phyloP scores from a whole-genome alignment of 2,888 invertebrate species.

The Lasioglossum morio region DNA sequence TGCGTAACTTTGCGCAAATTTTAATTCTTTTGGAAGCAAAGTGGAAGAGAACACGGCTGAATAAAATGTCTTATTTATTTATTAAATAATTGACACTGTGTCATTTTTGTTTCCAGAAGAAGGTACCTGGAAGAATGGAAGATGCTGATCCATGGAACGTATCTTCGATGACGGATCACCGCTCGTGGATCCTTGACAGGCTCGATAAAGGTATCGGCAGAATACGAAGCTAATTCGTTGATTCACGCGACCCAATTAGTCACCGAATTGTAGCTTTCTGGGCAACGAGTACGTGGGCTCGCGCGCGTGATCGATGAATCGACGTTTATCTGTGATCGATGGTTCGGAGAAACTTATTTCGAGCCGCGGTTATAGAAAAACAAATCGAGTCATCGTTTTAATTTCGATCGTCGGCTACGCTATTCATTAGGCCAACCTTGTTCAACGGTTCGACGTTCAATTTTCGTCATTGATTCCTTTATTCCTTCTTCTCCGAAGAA shows the following conservation, averaged over 20 bases:
- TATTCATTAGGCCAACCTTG: background rate
- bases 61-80: too few species aligned
- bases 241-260: constrained; percentile 28
- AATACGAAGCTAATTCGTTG: constrained; percentile 17
- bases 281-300: constrained; percentile 18
- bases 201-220: background rate
- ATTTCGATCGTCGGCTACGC: background rate
- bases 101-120: background rate
- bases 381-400: constrained; percentile 2
- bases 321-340: constrained; percentile 26
- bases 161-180: constrained; percentile 7
- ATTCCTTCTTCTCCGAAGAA: background rate
- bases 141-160: background rate
- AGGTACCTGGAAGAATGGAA: background rate
- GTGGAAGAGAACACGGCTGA: background rate
- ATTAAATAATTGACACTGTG: background rate
- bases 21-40: background rate
- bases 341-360: constrained; percentile 28
- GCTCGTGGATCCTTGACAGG: background rate
- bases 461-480: background rate
- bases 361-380: background rate
- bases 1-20: too few species aligned
- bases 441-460: background rate
- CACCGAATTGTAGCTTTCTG: constrained; percentile 10
- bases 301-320: constrained; percentile 22